Conservation (phyloP, 2,888 invertebrate species). For the Aporophyla lueneburgensis region DNA sequence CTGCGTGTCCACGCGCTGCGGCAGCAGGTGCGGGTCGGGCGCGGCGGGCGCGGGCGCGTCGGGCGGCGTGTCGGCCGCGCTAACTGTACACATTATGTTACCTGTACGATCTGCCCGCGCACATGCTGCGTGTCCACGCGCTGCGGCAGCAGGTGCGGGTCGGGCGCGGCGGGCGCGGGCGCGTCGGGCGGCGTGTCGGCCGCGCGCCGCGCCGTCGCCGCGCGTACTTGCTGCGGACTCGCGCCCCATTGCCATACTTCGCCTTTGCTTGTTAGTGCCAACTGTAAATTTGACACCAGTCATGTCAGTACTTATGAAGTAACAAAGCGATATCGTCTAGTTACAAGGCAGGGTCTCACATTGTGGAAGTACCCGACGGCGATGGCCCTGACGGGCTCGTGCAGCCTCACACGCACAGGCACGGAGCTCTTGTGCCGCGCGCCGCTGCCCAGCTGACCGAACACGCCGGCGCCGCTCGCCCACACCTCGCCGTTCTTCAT, state of each 20-base stretch:
- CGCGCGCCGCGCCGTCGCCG: conserved; percentile 88
- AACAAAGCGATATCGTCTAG: background rate
- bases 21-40: conserved; percentile 72
- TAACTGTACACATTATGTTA: conserved; percentile 4
- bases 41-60: conserved; percentile 27
- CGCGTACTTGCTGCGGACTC: conserved; percentile 92
- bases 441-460: conserved; percentile 94
- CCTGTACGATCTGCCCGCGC: conserved; percentile 24
- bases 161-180: conserved; percentile 39
- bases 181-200: conserved; percentile 60
- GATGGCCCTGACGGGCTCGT: conserved; percentile 83
- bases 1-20: conserved; percentile 91
- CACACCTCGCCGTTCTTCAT: conserved; percentile 93
- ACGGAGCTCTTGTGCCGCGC: conserved; percentile 91
- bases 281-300: conserved; percentile 8
- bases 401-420: conserved; percentile 88
- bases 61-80: conserved; percentile 17
- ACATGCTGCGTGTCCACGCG: conserved; percentile 90
- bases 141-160: conserved; percentile 75
- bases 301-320: background rate
- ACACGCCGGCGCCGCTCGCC: conserved; percentile 94
- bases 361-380: conserved; percentile 92
- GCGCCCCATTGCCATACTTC: conserved; percentile 91
- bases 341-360: conserved; percentile 82
- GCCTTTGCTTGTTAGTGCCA: conserved; percentile 86